These are phyloP conservation scores for Diadophis punctatus DNA, from an alignment of 2,113 vertebrate genomes.

Conservation along the genomic window DNA sequence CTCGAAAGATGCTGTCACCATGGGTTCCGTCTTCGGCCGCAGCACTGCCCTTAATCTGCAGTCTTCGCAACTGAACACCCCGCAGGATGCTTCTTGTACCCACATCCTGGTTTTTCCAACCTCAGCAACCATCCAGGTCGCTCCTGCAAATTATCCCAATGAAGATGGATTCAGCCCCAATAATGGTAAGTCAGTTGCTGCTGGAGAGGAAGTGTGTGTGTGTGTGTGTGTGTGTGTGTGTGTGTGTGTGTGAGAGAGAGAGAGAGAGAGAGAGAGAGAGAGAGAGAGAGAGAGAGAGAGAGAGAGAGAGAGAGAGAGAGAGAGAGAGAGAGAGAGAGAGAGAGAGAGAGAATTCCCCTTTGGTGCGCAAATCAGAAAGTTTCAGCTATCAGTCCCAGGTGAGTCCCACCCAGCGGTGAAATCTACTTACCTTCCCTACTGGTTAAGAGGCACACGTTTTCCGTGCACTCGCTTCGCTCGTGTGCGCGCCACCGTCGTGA, in stretches of 20 bases:
- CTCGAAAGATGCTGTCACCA: conserved; percentile 88
- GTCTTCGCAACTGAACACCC: conserved; percentile 95
- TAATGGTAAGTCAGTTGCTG: conserved; percentile 72
- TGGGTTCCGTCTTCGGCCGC: conserved; percentile 97
- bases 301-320: too few species aligned
- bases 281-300: too few species aligned
- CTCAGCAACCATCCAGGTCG: conserved; percentile 92
- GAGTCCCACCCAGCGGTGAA: too few species aligned
- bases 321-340: too few species aligned
- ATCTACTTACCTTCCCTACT: too few species aligned
- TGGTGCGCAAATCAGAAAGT: too few species aligned
- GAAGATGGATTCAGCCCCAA: conserved; percentile 87
- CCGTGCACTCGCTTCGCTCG: too few species aligned
- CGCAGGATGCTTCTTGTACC: conserved; percentile 95
- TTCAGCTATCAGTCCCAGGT: too few species aligned
- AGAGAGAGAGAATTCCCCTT: too few species aligned
- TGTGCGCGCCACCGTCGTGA: too few species aligned
- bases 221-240: background rate
- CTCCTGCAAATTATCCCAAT: conserved; percentile 89
- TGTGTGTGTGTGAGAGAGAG: background rate
- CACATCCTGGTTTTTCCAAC: conserved; percentile 98
- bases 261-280: too few species aligned
- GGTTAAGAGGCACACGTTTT: too few species aligned
- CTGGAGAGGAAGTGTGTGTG: fast-evolving
- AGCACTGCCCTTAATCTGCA: conserved; percentile 94